A percentile compares a stretch with the other conserved stretches of the same genome.
These are phyloP conservation scores for Brachyptera putata DNA, from an alignment of 2,888 invertebrate genomes.

Conservation along the genomic window DNA sequence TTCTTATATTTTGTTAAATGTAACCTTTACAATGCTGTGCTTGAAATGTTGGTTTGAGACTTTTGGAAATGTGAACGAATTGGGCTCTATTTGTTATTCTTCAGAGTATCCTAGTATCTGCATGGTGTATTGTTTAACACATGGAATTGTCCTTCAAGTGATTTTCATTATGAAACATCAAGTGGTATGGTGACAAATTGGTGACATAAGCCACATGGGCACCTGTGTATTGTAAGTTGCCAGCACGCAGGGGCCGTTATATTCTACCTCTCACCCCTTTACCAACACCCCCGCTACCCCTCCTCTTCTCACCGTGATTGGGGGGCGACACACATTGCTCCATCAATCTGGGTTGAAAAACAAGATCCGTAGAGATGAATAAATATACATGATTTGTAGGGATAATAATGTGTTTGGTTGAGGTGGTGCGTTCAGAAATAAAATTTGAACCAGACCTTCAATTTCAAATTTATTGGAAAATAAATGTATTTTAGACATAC, in stretches of 20 bases:
- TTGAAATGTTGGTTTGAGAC: no score
- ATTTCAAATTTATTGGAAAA: no score
- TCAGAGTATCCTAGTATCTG: no score
- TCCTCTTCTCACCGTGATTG: neutral
- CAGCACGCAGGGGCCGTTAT: neutral
- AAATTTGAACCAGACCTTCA: no score
- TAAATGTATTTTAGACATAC: no score
- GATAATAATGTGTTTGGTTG: no score
- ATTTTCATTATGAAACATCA: neutral
- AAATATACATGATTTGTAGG: no score
- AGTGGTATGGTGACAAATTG: slow-evolving; percentile 4
- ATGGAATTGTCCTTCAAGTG: neutral
- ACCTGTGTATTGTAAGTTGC: slow-evolving; percentile 14
- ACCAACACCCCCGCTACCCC: neutral
- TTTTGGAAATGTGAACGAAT: no score
- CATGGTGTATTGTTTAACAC: slow-evolving; percentile 3
- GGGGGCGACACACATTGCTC: neutral
- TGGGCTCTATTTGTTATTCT: no score
- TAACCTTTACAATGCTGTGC: no score
- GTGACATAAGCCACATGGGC: neutral
- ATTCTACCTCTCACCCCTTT: neutral
- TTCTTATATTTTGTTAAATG: no score
- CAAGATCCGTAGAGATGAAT: neutral
- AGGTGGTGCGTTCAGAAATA: no score
- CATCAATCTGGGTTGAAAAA: neutral